Conservation (phyloP, 2,797 vertebrate species). For the Hoplostethus mediterraneus region DNA sequence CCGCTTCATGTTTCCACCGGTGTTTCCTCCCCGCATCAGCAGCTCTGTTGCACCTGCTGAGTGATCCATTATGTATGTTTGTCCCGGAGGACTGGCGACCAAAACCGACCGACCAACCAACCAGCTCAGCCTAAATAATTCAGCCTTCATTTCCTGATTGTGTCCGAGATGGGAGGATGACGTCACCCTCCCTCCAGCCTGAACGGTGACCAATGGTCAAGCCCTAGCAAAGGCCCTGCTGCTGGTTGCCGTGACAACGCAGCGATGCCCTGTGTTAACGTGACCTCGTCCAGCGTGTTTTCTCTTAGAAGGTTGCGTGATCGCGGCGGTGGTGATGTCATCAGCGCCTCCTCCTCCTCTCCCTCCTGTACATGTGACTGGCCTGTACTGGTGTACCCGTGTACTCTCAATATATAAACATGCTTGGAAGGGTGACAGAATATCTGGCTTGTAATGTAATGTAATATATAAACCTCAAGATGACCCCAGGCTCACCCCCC, state of each 20-base stretch:
- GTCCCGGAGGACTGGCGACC: conserved; percentile 28
- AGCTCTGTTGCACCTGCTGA: conserved; percentile 51
- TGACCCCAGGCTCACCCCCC: too few species aligned
- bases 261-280: conserved; percentile 36
- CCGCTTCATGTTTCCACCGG: background rate
- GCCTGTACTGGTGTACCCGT: conserved; percentile 1
- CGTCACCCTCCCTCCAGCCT: background rate
- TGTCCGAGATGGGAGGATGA: conserved; percentile 17
- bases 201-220: background rate
- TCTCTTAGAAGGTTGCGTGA: conserved; percentile 37
- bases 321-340: conserved; percentile 50
- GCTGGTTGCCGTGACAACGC: conserved; percentile 30
- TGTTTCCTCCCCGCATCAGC: conserved; percentile 31
- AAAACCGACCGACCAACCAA: background rate
- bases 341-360: background rate
- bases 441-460: too few species aligned
- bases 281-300: conserved; percentile 19
- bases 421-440: too few species aligned
- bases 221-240: too few species aligned
- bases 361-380: conserved; percentile 18
- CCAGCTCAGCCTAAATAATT: conserved; percentile 72
- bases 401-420: background rate
- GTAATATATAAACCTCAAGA: too few species aligned
- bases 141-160: conserved; percentile 64
- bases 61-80: conserved; percentile 60